Base-by-base conservation (phyloP, 1,140 invertebrate genomes). In the Octopus bimaculoides region DNA sequence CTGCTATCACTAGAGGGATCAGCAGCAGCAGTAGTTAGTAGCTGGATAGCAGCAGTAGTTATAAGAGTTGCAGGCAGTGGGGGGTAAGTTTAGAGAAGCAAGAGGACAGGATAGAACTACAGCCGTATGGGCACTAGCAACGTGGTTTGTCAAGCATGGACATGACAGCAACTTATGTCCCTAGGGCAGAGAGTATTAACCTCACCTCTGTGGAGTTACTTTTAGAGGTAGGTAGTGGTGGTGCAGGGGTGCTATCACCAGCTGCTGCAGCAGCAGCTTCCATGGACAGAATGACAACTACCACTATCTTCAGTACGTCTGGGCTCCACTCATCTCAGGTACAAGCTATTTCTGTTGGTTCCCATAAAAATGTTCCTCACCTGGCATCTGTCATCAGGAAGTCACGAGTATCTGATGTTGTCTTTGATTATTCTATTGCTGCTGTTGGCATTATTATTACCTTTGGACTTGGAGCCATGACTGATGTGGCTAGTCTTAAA, bases 401-500 rank as follows among this genome's bases (percentile, higher is more conserved):
- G 41, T 84, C 83, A 75, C 84, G 87, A 81, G 79, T 83, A 4
- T 87, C 88, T 0, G 88, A 89, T 81, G 80, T 88, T 80, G 86
- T 86, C 26, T 89, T 89, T 83, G 84, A 89, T 81, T 85, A 83
- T 77, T 83, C 84, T 12, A 85, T 86, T 8, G 85, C 87, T n/a
- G 86, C 86, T 12, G 84, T 89, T 41, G 87, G 87, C 54, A 87
- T 88, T 75, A 80, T 89, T n/a, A 89, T 88, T 75, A 88, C 86
- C 79, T 89, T 89, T 86, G 87, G 86, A 61, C 86, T 89, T 26
- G 88, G 88, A 76, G 88, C 87, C 83, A 84, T 87, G 56, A 88
- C 88, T 0, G 86, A 89, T 80, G 85, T 83, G 2, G 86, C 87
- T 76, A 86, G 83, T 77, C 69, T 89, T 41, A 88, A 88, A 81